Base-by-base conservation (phyloP, 2,113 vertebrate species). In the Miniopterus natalensis region DNA sequence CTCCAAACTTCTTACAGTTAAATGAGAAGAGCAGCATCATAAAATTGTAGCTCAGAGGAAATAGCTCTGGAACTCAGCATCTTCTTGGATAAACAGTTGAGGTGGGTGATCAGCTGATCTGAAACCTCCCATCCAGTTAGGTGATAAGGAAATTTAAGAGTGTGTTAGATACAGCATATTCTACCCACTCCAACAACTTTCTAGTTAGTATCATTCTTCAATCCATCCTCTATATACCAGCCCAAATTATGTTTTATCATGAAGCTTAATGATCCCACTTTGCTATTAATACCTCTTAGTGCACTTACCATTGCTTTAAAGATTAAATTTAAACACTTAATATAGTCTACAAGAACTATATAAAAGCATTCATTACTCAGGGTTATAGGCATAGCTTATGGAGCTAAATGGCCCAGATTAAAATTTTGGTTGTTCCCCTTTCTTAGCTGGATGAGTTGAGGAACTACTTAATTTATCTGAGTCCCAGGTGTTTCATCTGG, bases 301-400 rank as follows among this genome's bases (percentile, higher is more conserved):
- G 23, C 57, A 36, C 55, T 70, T 68, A 21, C 0, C 12, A 42
- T 57, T 83, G 15, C 36, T 42, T 84, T 87, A 63, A 83, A 45
- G 27, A 83, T 77, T 90, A 65, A 63, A 47, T 31, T 87, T 77
- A 91, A 93, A 87, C 14, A 14, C 13, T 73, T 77, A 77, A 47
- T 65, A 36, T 36, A 49, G 21, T 51, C 70, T 59, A 36, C 11
- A 55, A 42, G 4, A 90, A 71, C 8, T 55, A 55, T 27, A 27
- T 40, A 90, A 96, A 92, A 42, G 3, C 45, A 77, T 81, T 86
- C 21, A 53, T 89, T 29, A 42, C 21, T 71, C 47, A 40, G 17
- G 17, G 55, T 51, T 74, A 57, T 45, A 11, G 36, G 9, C 11
- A 40, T 57, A 81, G 42, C 13, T 40, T 51, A 53, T 23, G 21